Evolutionary conservation across 2,888 invertebrate species (phyloP).

Genomic region (Autographa pulchrina): DNA sequence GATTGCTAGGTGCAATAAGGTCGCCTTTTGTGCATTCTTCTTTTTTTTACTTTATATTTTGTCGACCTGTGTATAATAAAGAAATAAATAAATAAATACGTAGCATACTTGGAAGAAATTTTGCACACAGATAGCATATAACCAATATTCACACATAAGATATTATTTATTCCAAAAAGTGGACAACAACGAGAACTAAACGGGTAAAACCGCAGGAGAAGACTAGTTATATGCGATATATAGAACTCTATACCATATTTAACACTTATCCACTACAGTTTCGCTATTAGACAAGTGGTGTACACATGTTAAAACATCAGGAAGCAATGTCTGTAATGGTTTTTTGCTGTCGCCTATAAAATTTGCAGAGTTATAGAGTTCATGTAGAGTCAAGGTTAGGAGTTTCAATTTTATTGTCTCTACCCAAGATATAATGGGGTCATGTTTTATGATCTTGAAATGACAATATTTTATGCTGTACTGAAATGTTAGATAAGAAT

Average conservation of each 20-base stretch:
- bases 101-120: too few relatives aligned
- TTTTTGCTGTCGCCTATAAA: constrained; percentile 28
- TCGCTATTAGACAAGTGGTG: constrained; percentile 26
- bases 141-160: too few relatives aligned
- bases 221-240: too few relatives aligned
- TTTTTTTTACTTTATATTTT: too few relatives aligned
- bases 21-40: too few relatives aligned
- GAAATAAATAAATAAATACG: too few relatives aligned
- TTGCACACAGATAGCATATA: too few relatives aligned
- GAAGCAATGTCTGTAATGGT: constrained; percentile 14
- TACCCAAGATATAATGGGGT: background rate
- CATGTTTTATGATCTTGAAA: background rate
- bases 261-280: background rate
- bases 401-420: background rate
- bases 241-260: background rate
- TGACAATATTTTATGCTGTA: background rate
- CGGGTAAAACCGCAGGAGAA: too few relatives aligned
- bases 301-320: constrained; percentile 29
- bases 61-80: too few relatives aligned
- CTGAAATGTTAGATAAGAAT: background rate
- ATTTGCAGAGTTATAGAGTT: constrained; percentile 35
- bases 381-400: constrained; percentile 42
- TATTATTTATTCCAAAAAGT: too few relatives aligned
- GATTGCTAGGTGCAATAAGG: too few relatives aligned
- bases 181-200: too few relatives aligned